These are phyloP conservation scores for Conomelus anceps DNA, from an alignment of 2,888 invertebrate species.

Conservation along the genomic window DNA sequence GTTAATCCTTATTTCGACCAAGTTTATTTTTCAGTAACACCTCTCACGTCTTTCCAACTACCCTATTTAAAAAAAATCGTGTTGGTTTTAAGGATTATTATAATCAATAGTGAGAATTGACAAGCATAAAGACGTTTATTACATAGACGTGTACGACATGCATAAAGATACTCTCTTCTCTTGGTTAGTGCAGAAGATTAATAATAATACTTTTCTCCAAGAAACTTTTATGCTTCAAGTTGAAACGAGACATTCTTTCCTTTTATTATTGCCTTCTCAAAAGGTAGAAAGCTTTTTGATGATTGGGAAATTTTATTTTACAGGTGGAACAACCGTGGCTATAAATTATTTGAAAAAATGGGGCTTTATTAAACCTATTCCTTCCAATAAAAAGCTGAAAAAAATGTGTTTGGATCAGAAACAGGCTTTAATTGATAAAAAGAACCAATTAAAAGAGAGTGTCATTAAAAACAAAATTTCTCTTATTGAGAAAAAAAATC, in stretches of 20 bases:
- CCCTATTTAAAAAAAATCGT: too few species aligned
- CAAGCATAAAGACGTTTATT: too few species aligned
- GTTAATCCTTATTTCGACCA: too few species aligned
- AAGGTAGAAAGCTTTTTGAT: constrained; percentile 11
- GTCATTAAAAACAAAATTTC: constrained; percentile 3
- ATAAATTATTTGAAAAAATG: constrained; percentile 71
- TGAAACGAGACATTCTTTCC: background rate
- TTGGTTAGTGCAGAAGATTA: too few species aligned
- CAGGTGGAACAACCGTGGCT: constrained; percentile 77
- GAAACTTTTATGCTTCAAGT: background rate
- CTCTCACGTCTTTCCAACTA: too few species aligned
- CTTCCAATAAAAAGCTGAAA: constrained; percentile 56
- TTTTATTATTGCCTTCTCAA: too few species aligned
- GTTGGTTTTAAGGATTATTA: too few species aligned
- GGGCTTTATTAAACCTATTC: constrained; percentile 80
- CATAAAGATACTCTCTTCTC: too few species aligned
- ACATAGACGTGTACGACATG: too few species aligned
- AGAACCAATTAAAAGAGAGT: constrained; percentile 35
- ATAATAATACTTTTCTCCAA: background rate
- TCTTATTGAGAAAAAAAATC: background rate
- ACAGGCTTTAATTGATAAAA: constrained; percentile 42
- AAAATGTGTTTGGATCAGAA: constrained; percentile 56
- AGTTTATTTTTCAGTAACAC: too few species aligned
- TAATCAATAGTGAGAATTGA: too few species aligned
- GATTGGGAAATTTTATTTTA: constrained; percentile 32